Evolutionary conservation across 2,888 invertebrate genomes (phyloP), one percentile per base, ranked within the genome.

Genomic region (Chromoteleia sp.): DNA sequence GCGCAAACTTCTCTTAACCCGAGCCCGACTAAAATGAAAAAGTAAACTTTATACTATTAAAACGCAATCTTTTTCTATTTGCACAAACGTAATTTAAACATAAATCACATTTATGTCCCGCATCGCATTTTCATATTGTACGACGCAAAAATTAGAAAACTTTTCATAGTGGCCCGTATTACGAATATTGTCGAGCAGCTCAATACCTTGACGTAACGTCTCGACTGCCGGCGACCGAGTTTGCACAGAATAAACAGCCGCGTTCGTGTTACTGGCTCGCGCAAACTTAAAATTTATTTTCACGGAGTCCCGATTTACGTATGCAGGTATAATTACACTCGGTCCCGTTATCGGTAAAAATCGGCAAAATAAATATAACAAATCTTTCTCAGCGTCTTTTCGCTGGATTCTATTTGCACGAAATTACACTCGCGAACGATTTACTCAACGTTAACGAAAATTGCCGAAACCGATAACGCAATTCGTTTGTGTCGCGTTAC

Each of bases 91-190:
- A 36, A 43, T 21, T 43, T 43, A 68, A 45, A 48, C 36, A 50
- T 48, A 70, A 58, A 70, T 70, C 45, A 58, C 33, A n/a, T 70
- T 56, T 70, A 58, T 45, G 8, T n/a, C 15, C 19, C 6, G 33
- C 25, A 48, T 21, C 15, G 21, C 56, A 45, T 54, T 70, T 58
- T 70, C 56, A 59, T 59, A 71, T 71, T 48, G n/a, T 5, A 15
- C 33, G 43, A 50, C 17, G n/a, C 21, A 71, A 59, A 59, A 71
- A 71, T 71, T 58, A 71, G 29, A 71, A 58, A 71, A 59, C 48
- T 70, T 71, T 71, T 39, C 33, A 50, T 15, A 33, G 29, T 29
- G 45, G 50, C 29, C 39, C 30, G 39, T 39, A 50, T 33, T 39
- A 59, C 12, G 50, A 59, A 59, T 71, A 50, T 71, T 50, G 50